These are phyloP conservation scores for Takifugu bimaculatus DNA, from an alignment of 2,113 vertebrate genomes.

Conservation along the genomic window DNA sequence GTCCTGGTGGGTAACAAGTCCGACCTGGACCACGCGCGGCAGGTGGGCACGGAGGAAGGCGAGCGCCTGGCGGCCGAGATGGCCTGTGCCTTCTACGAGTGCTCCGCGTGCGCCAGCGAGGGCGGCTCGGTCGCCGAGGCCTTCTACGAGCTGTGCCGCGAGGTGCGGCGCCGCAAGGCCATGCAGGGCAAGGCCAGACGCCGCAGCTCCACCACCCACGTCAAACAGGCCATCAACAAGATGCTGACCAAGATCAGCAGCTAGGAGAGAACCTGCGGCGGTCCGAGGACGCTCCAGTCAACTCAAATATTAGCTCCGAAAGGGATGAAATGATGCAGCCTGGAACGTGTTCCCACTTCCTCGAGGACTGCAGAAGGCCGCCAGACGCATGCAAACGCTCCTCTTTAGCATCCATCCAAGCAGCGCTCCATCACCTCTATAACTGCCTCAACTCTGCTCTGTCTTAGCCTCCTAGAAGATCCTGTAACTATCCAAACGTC, in stretches of 20 bases:
- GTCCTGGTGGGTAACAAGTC: slow-evolving; percentile 96
- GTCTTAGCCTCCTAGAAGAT: slow-evolving; percentile 21
- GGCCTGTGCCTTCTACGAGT: slow-evolving; percentile 95
- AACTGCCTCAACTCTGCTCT: slow-evolving; percentile 45
- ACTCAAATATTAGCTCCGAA: slow-evolving; percentile 5
- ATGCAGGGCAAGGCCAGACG: slow-evolving; percentile 92
- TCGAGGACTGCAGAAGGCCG: background rate
- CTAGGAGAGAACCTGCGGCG: slow-evolving; percentile 59
- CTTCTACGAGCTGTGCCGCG: slow-evolving; percentile 92
- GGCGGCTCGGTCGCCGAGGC: slow-evolving; percentile 85
- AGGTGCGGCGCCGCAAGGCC: slow-evolving; percentile 87
- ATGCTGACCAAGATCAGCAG: slow-evolving; percentile 99
- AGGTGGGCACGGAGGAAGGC: slow-evolving; percentile 92
- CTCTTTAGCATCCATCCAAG: background rate
- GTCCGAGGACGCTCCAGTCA: slow-evolving; percentile 1
- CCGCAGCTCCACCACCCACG: slow-evolving; percentile 95
- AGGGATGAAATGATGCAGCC: slow-evolving; percentile 10
- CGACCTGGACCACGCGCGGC: slow-evolving; percentile 90
- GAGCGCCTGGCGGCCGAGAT: slow-evolving; percentile 93
- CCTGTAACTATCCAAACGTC: slow-evolving; percentile 37
- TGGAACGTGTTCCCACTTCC: slow-evolving; percentile 18
- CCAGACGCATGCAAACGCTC: slow-evolving; percentile 14
- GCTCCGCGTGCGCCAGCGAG: slow-evolving; percentile 91
- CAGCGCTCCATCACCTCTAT: background rate
- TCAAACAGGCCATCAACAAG: slow-evolving; percentile 99